Evolutionary conservation across 2,797 vertebrate species (phyloP).

Genomic region (Mionectes olivaceus): DNA sequence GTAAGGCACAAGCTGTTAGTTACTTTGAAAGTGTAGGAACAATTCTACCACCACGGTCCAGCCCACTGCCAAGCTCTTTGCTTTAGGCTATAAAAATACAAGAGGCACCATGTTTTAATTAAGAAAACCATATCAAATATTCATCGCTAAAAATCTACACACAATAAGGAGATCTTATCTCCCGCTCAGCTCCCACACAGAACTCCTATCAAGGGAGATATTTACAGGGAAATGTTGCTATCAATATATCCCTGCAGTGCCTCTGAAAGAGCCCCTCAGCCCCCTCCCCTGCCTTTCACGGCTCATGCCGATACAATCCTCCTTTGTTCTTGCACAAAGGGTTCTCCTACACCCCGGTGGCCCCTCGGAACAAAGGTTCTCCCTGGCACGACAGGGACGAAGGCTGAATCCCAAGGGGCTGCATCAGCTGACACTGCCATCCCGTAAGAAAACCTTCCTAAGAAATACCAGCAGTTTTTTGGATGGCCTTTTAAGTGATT

Average conservation of each 20-base stretch:
- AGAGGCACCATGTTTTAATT: not conserved
- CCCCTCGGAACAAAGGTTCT: slow-evolving; percentile 28
- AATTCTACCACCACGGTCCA: not conserved
- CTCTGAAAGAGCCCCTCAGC: not conserved
- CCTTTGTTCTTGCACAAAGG: slow-evolving; percentile 43
- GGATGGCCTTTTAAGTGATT: not conserved
- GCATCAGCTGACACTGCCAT: not conserved
- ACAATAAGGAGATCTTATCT: not conserved
- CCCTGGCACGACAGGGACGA: not conserved
- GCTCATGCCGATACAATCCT: not conserved
- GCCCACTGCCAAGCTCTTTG: not conserved
- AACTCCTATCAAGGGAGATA: not conserved
- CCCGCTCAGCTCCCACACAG: not conserved
- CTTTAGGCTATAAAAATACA: not conserved
- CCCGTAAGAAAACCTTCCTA: not conserved
- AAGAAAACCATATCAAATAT: not conserved
- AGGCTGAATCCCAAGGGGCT: not conserved
- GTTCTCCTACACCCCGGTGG: not conserved
- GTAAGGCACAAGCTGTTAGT: not conserved
- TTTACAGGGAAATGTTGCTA: not conserved
- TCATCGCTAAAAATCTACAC: not conserved
- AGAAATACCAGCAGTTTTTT: not conserved
- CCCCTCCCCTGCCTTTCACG: not conserved
- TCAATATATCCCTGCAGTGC: not conserved
- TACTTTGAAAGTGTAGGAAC: not conserved